A percentile compares a stretch with the other conserved stretches of the same genome.
Conservation (phyloP, 1,140 invertebrate genomes). For the Zaprionus taronus region DNA sequence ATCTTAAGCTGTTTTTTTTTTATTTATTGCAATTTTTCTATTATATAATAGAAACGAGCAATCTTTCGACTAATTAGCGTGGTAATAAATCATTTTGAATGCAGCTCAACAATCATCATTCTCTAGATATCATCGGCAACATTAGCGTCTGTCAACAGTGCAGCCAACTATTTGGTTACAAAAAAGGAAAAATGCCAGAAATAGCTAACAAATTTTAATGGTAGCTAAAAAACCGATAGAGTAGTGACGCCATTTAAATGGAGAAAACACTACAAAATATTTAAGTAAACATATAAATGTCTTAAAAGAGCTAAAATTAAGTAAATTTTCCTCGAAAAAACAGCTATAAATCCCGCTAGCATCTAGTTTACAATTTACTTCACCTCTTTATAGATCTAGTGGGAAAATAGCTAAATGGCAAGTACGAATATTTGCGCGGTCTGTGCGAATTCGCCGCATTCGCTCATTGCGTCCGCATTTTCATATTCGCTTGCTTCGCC, state of each 20-base stretch:
- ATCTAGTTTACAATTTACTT: no score
- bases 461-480: background rate
- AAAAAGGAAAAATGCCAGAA: no score
- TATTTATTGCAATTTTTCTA: background rate
- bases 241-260: no score
- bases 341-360: no score
- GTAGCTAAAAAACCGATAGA: no score
- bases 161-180: no score
- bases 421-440: background rate
- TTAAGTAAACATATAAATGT: no score
- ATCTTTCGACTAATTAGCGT: background rate
- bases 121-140: background rate
- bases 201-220: no score
- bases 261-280: no score
- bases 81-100: background rate
- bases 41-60: background rate
- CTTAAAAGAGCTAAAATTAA: no score
- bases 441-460: slow-evolving; percentile 14
- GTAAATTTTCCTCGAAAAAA: no score
- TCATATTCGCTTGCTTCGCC: slow-evolving; percentile 14
- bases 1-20: background rate
- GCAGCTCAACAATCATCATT: background rate
- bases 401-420: background rate
- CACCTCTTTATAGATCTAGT: no score
- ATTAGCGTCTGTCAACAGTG: background rate